Evolutionary conservation across 2,888 invertebrate species (phyloP), one percentile per base, ranked within the genome.

Genomic region (Eledona agricola): DNA sequence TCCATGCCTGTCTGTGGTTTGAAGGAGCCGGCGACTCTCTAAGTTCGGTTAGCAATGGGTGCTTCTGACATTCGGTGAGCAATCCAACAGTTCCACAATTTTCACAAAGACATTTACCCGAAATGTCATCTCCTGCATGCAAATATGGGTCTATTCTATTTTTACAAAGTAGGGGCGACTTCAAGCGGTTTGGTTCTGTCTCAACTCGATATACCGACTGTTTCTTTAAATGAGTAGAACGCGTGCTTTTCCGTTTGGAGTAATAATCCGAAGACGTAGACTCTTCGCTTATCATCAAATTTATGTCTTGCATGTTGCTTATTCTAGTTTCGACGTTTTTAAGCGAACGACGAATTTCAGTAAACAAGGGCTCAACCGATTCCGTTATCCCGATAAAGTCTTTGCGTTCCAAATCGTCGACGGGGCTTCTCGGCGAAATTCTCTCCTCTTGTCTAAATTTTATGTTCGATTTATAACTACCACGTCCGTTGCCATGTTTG

Each of bases 1-100:
- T 22, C 1, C n/a, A 4, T 2, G 9, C 9, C 9, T 20, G 6
- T 13, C n/a, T 7, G 16, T 42, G 42, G 11, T 5, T 6, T 1
- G 34, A 23, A 15, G 45, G 45, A 2, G 45, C 6, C 13, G 42
- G 28, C 4, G 35, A 28, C 34, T 47, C 35, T 7, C 26, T 35
- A 4, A 40, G 16, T 47, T 65, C 66, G 2, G 62, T 57, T 4
- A 71, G 63, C 19, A 73, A 66, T 0, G 75, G 75, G 10, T 66
- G 62, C 45, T 76, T 76, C 34, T 74, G 74, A 1, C 74, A 72
- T 53, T 76, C 75, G 0, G 67, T 63, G 13, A 76, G 51, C 2
- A 75, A 62, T 2, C 74, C 73, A 1, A 75, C 64, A 51, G 74
- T 69, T 0, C 73, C 75, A 50, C 76, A 76, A 51, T 75, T 74